Percentiles rank a stretch among this genome's conserved stretches.
Evolutionary conservation across 2,888 invertebrate species (phyloP).

Genomic region (Cephalotes varians): DNA sequence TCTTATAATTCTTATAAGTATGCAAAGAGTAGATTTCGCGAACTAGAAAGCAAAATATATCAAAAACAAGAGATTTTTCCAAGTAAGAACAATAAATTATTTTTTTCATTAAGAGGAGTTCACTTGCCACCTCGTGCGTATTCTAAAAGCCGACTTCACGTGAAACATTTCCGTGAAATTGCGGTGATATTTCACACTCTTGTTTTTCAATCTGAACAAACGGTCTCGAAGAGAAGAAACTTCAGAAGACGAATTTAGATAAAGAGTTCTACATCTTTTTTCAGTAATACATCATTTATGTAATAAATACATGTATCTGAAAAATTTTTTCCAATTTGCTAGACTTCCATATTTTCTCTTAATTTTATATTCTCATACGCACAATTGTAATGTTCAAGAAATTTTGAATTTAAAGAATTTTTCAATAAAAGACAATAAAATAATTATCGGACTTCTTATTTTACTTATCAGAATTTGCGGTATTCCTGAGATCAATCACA

Average conservation of each 20-base stretch:
- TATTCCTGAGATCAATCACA: too few species aligned
- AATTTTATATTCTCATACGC: not conserved
- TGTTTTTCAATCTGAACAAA: constrained; percentile 22
- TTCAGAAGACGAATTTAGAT: not conserved
- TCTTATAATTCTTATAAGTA: not conserved
- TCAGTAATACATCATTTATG: too few species aligned
- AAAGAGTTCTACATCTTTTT: not conserved
- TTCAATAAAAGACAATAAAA: not conserved
- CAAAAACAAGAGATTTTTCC: not conserved
- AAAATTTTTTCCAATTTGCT: not conserved
- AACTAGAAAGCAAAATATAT: not conserved
- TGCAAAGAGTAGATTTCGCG: not conserved
- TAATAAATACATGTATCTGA: not conserved
- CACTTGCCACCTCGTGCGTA: constrained; percentile 30
- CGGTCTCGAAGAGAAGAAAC: not conserved
- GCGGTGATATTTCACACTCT: constrained; percentile 40
- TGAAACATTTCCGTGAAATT: constrained; percentile 23
- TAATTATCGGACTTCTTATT: too few species aligned
- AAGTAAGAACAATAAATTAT: constrained; percentile 43
- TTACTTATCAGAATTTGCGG: too few species aligned
- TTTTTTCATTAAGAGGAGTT: constrained; percentile 46
- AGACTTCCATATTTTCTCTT: not conserved
- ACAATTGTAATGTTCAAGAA: not conserved
- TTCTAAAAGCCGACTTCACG: constrained; percentile 25
- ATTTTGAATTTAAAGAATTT: not conserved